These are phyloP conservation scores for Eumerus sabulonum DNA, from an alignment of 2,888 invertebrate species.

Conservation along the genomic window DNA sequence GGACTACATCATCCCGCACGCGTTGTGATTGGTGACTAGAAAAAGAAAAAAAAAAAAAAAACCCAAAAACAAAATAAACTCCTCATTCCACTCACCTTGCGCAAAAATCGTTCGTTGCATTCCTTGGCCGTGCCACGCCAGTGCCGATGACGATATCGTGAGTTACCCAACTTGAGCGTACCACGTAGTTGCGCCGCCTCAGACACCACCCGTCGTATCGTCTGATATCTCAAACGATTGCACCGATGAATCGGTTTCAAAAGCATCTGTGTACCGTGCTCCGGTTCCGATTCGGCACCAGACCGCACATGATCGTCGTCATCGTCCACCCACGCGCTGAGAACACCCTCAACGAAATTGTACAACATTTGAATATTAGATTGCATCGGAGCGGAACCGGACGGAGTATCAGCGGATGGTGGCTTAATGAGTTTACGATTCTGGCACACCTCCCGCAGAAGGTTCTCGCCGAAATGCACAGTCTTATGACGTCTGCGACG, in stretches of 20 bases:
- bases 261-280: slow-evolving; percentile 81
- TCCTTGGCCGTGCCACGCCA: slow-evolving; percentile 92
- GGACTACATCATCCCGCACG: too few relatives aligned
- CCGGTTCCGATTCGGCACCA: slow-evolving; percentile 87
- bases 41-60: background rate
- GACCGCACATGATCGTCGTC: slow-evolving; percentile 83
- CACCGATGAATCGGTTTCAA: slow-evolving; percentile 78
- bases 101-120: slow-evolving; percentile 92
- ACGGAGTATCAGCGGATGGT: slow-evolving; percentile 75
- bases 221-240: slow-evolving; percentile 84
- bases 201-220: slow-evolving; percentile 84
- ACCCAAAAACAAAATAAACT: background rate
- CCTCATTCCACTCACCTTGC: slow-evolving; percentile 86
- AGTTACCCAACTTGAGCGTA: slow-evolving; percentile 84
- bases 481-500: slow-evolving; percentile 88
- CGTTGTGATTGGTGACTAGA: too few relatives aligned
- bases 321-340: slow-evolving; percentile 89
- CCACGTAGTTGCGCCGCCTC: slow-evolving; percentile 86
- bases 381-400: slow-evolving; percentile 81
- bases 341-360: slow-evolving; percentile 88
- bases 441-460: slow-evolving; percentile 86
- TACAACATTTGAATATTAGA: slow-evolving; percentile 90
- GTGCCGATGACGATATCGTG: slow-evolving; percentile 88
- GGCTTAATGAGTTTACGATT: slow-evolving; percentile 82
- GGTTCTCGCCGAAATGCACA: slow-evolving; percentile 88